Percentiles rank a stretch among this genome's conserved stretches.
Conservation (phyloP, 2,888 invertebrate genomes). For the Synanthedon andrenaeformis region DNA sequence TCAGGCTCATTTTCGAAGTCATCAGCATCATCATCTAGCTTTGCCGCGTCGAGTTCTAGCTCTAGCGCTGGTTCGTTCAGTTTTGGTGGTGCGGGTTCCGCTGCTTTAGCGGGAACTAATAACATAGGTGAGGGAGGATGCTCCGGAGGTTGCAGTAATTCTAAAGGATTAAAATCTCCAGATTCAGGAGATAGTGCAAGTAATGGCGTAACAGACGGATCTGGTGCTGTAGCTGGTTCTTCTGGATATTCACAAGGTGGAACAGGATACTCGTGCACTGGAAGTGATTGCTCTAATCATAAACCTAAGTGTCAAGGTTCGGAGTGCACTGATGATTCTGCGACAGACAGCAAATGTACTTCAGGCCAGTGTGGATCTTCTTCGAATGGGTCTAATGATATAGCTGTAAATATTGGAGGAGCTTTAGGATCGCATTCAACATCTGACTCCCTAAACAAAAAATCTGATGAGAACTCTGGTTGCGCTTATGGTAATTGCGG, state of each 20-base stretch:
- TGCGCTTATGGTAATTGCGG: conserved; percentile 14
- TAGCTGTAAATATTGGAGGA: conserved; percentile 11
- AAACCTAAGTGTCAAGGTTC: conserved; percentile 24
- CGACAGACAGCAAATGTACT: conserved; percentile 18
- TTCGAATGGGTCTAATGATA: conserved; percentile 11
- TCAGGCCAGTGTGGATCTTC: conserved; percentile 11
- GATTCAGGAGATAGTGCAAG: conserved; percentile 5
- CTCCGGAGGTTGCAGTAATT: conserved; percentile 10
- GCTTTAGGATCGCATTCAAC: conserved; percentile 8
- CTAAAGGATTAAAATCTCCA: not conserved
- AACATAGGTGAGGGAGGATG: conserved; percentile 7
- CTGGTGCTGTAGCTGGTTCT: conserved; percentile 13
- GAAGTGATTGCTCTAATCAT: conserved; percentile 13
- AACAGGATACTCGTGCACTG: conserved; percentile 9
- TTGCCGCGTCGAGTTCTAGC: conserved; percentile 51
- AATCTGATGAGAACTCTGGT: not conserved
- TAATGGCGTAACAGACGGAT: conserved; percentile 13
- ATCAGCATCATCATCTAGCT: conserved; percentile 50
- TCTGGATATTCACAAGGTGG: conserved; percentile 7
- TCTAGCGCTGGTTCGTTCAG: conserved; percentile 50
- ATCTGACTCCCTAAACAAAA: conserved; percentile 1
- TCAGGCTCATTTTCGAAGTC: conserved; percentile 59
- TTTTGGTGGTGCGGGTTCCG: conserved; percentile 26
- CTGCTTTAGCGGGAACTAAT: conserved; percentile 13
- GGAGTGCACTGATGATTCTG: conserved; percentile 18